Conservation (phyloP, 2,113 vertebrate genomes). For the Gobius niger region DNA sequence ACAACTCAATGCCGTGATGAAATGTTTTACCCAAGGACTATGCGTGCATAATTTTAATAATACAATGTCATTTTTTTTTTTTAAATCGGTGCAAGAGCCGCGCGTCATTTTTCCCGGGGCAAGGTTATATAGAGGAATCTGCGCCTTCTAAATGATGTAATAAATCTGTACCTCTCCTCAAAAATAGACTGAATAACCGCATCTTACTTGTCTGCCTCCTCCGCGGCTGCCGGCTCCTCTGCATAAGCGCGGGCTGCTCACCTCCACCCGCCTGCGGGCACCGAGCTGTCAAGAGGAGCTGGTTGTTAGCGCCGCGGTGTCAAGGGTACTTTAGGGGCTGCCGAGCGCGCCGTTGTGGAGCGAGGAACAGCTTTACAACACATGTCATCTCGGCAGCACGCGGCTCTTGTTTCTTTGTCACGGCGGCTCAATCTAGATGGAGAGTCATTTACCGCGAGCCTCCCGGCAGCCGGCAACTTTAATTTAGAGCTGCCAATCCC, state of each 20-base stretch:
- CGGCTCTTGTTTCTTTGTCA: not conserved
- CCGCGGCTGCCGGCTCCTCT: not conserved
- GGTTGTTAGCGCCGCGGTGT: not conserved
- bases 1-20: too few relatives aligned
- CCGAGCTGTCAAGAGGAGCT: not conserved
- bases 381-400: not conserved
- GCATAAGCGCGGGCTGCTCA: not conserved
- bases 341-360: not conserved
- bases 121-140: not conserved
- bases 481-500: constrained; percentile 5
- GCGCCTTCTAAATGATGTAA: not conserved
- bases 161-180: not conserved
- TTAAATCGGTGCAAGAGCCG: not conserved
- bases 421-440: not conserved
- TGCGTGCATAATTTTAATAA: too few relatives aligned
- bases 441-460: not conserved
- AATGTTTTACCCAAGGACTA: not conserved
- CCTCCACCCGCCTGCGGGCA: not conserved
- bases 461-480: not conserved
- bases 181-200: not conserved
- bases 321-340: constrained; percentile 3
- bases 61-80: too few relatives aligned
- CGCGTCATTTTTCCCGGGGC: not conserved
- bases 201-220: not conserved
- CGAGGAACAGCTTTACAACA: constrained; percentile 5